A percentile compares a stretch with the other conserved stretches of the same genome.
These are phyloP conservation scores for Aurelia sp. DNA, from an alignment of 30 jellyfish, hydroid and myxozoan genomes.

Conservation along the genomic window DNA sequence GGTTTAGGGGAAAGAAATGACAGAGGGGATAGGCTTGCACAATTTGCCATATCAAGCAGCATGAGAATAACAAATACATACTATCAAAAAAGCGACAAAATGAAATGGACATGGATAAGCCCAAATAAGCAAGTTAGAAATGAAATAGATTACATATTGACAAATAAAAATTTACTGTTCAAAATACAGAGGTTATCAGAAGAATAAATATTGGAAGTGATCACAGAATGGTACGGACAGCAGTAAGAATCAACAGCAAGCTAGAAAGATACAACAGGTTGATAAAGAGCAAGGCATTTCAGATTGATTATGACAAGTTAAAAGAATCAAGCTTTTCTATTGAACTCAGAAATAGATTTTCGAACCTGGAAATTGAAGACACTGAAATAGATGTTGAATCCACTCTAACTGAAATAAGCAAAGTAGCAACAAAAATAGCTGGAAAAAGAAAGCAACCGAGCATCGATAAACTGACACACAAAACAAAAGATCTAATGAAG, in stretches of 20 bases:
- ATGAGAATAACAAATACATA: neutral
- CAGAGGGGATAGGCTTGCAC: neutral
- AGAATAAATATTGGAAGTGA: slow-evolving; percentile 25
- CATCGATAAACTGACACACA: no score
- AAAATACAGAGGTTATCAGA: slow-evolving; percentile 1
- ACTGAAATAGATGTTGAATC: no score
- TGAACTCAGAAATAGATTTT: no score
- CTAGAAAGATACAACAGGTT: neutral
- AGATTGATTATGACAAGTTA: no score
- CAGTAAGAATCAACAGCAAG: neutral
- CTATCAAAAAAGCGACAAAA: neutral
- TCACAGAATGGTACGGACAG: slow-evolving; percentile 5
- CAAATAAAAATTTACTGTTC: slow-evolving; percentile 4
- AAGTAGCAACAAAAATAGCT: no score
- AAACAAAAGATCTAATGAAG: no score
- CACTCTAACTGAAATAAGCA: no score
- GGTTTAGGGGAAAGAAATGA: slow-evolving; percentile 2
- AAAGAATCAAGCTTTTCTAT: no score
- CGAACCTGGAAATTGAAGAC: no score
- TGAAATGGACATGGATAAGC: slow-evolving; percentile 29
- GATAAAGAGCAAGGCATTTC: neutral
- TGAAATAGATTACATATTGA: neutral
- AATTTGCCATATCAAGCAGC: no score
- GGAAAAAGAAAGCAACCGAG: no score
- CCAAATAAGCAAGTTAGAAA: neutral